These are phyloP conservation scores for Poecilia velifera DNA, from an alignment of 2,797 vertebrate species.

Conservation along the genomic window DNA sequence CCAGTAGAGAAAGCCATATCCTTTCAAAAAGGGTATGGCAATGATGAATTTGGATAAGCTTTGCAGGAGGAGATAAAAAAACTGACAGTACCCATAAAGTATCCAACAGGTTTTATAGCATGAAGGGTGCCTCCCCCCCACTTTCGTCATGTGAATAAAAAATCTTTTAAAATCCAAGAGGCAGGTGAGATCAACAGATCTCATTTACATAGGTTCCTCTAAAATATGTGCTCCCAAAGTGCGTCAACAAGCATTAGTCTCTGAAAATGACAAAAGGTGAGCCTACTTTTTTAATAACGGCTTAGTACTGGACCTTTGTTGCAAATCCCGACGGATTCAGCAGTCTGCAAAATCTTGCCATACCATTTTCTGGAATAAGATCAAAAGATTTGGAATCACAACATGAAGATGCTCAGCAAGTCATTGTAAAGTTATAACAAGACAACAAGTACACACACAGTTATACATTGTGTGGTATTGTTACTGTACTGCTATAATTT, in stretches of 20 bases:
- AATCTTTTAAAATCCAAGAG: slow-evolving; percentile 68
- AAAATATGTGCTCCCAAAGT: slow-evolving; percentile 72
- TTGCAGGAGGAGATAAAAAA: slow-evolving; percentile 29
- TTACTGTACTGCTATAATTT: slow-evolving; percentile 64
- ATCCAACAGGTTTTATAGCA: slow-evolving; percentile 27
- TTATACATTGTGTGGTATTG: slow-evolving; percentile 70
- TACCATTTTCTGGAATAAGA: slow-evolving; percentile 44
- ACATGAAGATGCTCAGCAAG: slow-evolving; percentile 40
- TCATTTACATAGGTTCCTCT: slow-evolving; percentile 68
- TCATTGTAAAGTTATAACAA: slow-evolving; percentile 70
- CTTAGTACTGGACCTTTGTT: slow-evolving; percentile 44
- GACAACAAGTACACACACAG: slow-evolving; percentile 60
- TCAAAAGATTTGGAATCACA: slow-evolving; percentile 48
- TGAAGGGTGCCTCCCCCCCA: slow-evolving; percentile 14
- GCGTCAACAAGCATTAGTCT: slow-evolving; percentile 73
- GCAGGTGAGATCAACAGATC: slow-evolving; percentile 70
- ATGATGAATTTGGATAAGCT: slow-evolving; percentile 26
- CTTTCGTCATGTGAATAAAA: slow-evolving; percentile 57
- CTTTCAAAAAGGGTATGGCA: slow-evolving; percentile 1
- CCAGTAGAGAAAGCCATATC: not conserved
- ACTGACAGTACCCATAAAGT: slow-evolving; percentile 29
- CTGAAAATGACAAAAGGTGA: slow-evolving; percentile 79
- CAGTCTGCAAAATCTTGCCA: slow-evolving; percentile 60
- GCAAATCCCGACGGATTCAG: slow-evolving; percentile 67
- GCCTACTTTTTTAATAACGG: slow-evolving; percentile 59